Conservation (phyloP, 2,113 vertebrate genomes). For the Seriola rivoliana region DNA sequence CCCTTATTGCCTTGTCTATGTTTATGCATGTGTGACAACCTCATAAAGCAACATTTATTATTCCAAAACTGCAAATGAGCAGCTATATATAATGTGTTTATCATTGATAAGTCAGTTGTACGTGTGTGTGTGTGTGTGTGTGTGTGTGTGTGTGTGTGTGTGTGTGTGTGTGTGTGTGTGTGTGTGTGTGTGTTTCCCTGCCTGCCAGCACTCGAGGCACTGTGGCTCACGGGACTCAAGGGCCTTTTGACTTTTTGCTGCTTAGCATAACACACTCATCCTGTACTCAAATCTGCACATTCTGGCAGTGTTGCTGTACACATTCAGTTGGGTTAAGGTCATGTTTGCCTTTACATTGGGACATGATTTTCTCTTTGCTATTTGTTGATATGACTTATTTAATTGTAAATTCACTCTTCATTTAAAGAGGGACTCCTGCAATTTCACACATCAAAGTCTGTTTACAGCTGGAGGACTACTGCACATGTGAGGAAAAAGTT, state of each 20-base stretch:
- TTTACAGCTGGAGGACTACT: not conserved
- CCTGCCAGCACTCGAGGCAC: conserved; percentile 18
- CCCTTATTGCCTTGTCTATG: conserved; percentile 34
- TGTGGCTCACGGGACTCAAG: conserved; percentile 23
- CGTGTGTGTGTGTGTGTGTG: conserved; percentile 21
- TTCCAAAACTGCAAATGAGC: conserved; percentile 65
- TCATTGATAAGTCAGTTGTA: conserved; percentile 22
- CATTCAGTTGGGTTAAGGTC: not conserved
- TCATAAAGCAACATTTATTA: conserved; percentile 52
- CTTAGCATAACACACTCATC: conserved; percentile 16
- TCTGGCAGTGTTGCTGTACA: not conserved
- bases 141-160: conserved; percentile 24
- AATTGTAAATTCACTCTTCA: not conserved
- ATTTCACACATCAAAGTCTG: not conserved
- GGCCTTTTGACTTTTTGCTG: conserved; percentile 42
- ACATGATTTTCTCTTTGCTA: not conserved
- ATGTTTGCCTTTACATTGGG: not conserved
- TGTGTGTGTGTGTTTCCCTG: conserved; percentile 30
- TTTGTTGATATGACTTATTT: not conserved
- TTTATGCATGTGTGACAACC: conserved; percentile 41
- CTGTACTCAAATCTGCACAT: conserved; percentile 8
- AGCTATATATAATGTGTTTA: conserved; percentile 60
- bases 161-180: conserved; percentile 20
- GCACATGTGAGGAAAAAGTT: not conserved
- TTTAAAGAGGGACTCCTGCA: not conserved